Evolutionary conservation across 1,140 invertebrate genomes (phyloP).

Genomic region (Ridgeia piscesae): DNA sequence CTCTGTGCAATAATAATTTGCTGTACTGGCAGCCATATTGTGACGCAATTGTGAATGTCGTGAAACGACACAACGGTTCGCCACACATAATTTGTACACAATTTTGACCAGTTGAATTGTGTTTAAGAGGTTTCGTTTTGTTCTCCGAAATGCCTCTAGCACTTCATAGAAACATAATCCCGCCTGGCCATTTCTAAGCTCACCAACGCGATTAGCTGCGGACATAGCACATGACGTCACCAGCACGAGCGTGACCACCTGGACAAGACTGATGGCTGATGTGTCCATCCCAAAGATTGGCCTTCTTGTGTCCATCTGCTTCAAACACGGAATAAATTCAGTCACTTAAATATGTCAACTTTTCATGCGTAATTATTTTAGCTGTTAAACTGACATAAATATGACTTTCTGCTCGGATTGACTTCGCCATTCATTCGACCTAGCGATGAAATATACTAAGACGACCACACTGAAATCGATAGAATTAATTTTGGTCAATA

Average conservation of each 20-base stretch:
- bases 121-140: neutral
- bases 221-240: neutral
- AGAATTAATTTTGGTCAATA: too few species aligned
- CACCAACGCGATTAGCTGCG: neutral
- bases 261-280: neutral
- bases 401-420: too few species aligned
- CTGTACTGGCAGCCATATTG: too few species aligned
- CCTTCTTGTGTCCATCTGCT: neutral
- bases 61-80: neutral
- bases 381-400: too few species aligned
- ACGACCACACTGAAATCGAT: too few species aligned
- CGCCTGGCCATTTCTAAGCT: neutral
- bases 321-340: neutral
- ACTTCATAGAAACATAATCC: neutral
- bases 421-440: too few species aligned
- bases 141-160: neutral
- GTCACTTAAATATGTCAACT: neutral
- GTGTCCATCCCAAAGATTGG: neutral
- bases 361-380: too few species aligned
- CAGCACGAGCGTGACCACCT: neutral
- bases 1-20: too few species aligned
- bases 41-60: neutral
- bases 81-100: neutral
- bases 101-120: neutral
- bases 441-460: too few species aligned